Evolutionary conservation across 2,797 vertebrate species (phyloP).

Genomic region (Falco peregrinus): DNA sequence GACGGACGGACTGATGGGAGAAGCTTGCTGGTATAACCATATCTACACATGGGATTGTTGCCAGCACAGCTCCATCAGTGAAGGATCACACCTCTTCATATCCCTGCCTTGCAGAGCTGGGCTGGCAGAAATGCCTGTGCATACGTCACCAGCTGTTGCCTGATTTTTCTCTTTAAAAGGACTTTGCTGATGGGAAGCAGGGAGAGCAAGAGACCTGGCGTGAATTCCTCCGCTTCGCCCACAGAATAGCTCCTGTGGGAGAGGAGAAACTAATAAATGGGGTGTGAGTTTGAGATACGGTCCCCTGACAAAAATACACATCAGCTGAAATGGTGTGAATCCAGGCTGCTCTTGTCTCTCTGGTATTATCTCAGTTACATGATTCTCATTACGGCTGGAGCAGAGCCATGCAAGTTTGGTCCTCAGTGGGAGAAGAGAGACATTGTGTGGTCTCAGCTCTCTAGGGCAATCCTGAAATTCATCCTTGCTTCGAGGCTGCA

Average conservation of each 20-base stretch:
- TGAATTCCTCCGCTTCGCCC: background rate
- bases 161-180: constrained; percentile 17
- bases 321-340: background rate
- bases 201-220: background rate
- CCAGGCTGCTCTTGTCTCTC: background rate
- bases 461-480: background rate
- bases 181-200: background rate
- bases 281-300: constrained; percentile 15
- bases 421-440: background rate
- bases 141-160: background rate
- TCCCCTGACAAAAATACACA: background rate
- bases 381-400: background rate
- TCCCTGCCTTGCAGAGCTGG: background rate
- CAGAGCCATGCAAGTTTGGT: background rate
- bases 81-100: constrained; percentile 14
- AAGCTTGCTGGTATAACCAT: background rate
- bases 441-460: background rate
- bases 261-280: constrained; percentile 14
- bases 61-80: background rate
- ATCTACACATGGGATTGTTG: background rate
- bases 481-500: background rate
- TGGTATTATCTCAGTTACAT: background rate
- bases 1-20: too few relatives aligned
- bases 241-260: background rate
- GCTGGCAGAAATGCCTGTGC: background rate